Evolutionary conservation across 2,888 invertebrate genomes (phyloP).

Genomic region (Pseudanteris insignis): DNA sequence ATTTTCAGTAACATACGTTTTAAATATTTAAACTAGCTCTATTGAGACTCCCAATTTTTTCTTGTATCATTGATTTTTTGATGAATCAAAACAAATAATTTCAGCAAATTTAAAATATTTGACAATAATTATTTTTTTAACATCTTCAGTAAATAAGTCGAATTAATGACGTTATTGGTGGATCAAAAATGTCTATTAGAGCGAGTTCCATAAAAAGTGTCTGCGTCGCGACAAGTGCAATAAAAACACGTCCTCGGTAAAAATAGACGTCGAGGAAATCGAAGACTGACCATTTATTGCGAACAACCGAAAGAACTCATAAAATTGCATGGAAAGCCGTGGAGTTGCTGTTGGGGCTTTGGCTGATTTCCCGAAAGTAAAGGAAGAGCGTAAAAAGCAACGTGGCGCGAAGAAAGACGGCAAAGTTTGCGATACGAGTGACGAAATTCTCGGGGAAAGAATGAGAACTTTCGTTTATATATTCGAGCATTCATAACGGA

Average conservation of each 20-base stretch:
- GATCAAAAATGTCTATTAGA: too few species aligned
- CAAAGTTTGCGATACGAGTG: slow-evolving; percentile 10
- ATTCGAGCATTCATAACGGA: slow-evolving; percentile 6
- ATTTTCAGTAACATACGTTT: too few species aligned
- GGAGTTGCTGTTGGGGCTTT: neutral
- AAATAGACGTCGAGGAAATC: neutral
- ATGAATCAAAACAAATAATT: too few species aligned
- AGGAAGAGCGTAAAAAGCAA: neutral
- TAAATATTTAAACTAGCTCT: too few species aligned
- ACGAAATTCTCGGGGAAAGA: slow-evolving; percentile 4
- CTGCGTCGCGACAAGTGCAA: too few species aligned
- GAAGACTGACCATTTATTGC: neutral
- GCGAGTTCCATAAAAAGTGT: too few species aligned
- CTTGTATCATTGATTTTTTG: too few species aligned
- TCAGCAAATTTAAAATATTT: too few species aligned
- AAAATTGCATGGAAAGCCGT: neutral
- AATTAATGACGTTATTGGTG: too few species aligned
- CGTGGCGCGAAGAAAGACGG: neutral
- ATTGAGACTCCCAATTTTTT: too few species aligned
- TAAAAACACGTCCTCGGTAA: neutral
- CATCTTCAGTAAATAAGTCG: slow-evolving; percentile 9
- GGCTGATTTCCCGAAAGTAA: slow-evolving; percentile 7
- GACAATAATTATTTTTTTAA: too few species aligned
- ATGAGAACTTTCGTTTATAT: slow-evolving; percentile 10
- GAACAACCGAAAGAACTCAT: neutral